Evolutionary conservation across 1,140 invertebrate genomes (phyloP).

Genomic region (Alviniconcha marisindica): DNA sequence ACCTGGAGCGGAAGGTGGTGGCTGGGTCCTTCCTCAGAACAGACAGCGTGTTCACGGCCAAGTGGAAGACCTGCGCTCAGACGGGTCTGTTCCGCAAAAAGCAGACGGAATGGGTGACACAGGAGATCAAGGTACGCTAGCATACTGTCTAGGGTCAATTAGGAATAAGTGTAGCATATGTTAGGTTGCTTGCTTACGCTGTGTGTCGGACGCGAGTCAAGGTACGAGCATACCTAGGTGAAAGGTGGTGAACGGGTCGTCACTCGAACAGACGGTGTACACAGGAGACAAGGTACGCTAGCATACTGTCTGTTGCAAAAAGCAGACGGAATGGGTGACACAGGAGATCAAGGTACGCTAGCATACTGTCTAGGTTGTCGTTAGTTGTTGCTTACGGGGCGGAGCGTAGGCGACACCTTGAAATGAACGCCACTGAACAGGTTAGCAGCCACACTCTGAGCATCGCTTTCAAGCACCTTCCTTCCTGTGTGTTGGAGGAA

Average conservation of each 20-base stretch:
- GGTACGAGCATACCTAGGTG: conserved; percentile 62
- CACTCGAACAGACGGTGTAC: conserved; percentile 55
- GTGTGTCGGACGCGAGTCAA: no score
- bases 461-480: no score
- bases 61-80: conserved; percentile 63
- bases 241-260: conserved; percentile 60
- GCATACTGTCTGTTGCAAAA: conserved; percentile 63
- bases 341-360: conserved; percentile 52
- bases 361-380: no score
- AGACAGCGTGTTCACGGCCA: conserved; percentile 60
- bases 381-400: no score
- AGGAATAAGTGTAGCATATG: no score
- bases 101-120: conserved; percentile 58
- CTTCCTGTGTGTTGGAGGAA: no score
- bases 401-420: no score
- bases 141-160: no score
- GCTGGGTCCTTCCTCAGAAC: conserved; percentile 60
- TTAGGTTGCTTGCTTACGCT: no score
- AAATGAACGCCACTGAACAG: no score
- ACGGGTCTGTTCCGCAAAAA: conserved; percentile 63
- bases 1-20: conserved; percentile 61
- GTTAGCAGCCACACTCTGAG: no score
- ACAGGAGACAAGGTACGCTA: conserved; percentile 63
- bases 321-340: conserved; percentile 60
- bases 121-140: conserved; percentile 52